A percentile compares a stretch with the other conserved stretches of the same genome.
These are phyloP conservation scores for Parapristionchus giblindavisi DNA, from an alignment of 2,888 invertebrate species.

Conservation along the genomic window DNA sequence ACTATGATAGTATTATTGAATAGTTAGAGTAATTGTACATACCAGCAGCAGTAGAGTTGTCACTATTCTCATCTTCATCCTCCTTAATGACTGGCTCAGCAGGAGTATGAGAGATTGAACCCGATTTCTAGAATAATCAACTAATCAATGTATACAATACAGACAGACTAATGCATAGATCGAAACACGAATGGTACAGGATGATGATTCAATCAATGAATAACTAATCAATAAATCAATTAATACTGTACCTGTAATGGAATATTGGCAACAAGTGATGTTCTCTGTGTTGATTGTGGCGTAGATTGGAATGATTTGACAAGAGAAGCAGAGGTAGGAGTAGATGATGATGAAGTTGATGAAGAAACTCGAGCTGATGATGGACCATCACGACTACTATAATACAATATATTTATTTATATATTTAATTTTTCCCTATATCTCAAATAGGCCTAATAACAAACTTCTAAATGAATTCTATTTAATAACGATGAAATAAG, in stretches of 20 bases:
- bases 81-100: slow-evolving; percentile 67
- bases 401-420: neutral
- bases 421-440: neutral
- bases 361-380: slow-evolving; percentile 15
- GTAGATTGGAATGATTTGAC: slow-evolving; percentile 31
- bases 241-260: slow-evolving; percentile 16
- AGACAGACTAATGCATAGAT: neutral
- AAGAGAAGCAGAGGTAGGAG: slow-evolving; percentile 33
- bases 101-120: slow-evolving; percentile 67
- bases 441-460: no score
- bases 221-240: neutral
- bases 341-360: slow-evolving; percentile 44
- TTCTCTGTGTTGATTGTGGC: slow-evolving; percentile 43
- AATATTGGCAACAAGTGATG: slow-evolving; percentile 18
- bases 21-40: neutral
- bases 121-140: slow-evolving; percentile 53
- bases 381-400: neutral
- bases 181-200: neutral
- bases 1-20: neutral
- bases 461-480: no score
- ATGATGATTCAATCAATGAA: neutral
- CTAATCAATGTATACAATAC: neutral
- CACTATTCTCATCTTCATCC: slow-evolving; percentile 65
- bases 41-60: slow-evolving; percentile 39
- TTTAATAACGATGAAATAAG: neutral